These are phyloP conservation scores for Aphodius granarius DNA, from an alignment of 2,888 invertebrate species.

Conservation along the genomic window DNA sequence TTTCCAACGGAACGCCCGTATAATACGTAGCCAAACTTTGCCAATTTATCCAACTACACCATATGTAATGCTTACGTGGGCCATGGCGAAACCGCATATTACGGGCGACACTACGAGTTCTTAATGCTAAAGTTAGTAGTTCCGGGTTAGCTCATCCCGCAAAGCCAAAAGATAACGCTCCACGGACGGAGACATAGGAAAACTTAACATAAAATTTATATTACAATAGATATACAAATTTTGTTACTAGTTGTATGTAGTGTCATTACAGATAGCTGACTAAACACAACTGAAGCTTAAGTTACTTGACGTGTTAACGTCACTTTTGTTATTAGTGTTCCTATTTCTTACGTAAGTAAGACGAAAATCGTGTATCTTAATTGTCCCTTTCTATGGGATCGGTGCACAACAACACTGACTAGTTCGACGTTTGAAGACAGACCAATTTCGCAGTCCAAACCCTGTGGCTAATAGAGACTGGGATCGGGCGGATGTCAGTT, in stretches of 20 bases:
- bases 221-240: constrained; percentile 39
- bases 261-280: too few relatives aligned
- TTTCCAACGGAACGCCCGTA: constrained; percentile 16
- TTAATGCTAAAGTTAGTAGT: constrained; percentile 26
- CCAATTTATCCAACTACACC: constrained; percentile 25
- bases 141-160: constrained; percentile 4
- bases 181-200: not conserved
- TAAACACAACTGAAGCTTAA: too few relatives aligned
- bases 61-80: constrained; percentile 28
- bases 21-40: constrained; percentile 24
- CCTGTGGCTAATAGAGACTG: not conserved
- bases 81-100: constrained; percentile 20
- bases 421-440: not conserved
- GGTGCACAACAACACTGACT: not conserved
- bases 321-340: too few relatives aligned
- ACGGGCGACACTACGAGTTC: constrained; percentile 17
- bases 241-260: too few relatives aligned
- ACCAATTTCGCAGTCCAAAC: not conserved
- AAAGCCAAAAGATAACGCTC: constrained; percentile 1
- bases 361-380: not conserved
- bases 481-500: not conserved
- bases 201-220: constrained; percentile 19
- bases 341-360: too few relatives aligned
- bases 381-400: not conserved
- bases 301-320: too few relatives aligned